phyloP scores from a whole-genome alignment of 2,888 invertebrate genomes.

The Bellardia pandia region DNA sequence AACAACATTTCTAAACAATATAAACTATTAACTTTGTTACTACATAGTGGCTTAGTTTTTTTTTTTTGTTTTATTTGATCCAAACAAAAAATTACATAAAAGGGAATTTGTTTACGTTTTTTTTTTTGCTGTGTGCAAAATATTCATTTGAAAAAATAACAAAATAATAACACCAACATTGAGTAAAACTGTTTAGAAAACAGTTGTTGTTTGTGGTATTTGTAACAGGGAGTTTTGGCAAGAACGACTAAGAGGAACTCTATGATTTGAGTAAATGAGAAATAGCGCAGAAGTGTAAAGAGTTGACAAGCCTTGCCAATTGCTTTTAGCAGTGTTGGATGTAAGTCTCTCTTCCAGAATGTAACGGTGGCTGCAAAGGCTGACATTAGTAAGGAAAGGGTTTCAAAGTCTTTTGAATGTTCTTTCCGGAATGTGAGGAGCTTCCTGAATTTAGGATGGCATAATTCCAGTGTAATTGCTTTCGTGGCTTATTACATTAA shows the following conservation, averaged over 20 bases:
- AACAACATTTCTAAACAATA: slow-evolving; percentile 24
- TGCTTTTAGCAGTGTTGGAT: too few species aligned
- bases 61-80: background rate
- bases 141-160: slow-evolving; percentile 46
- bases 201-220: background rate
- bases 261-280: too few species aligned
- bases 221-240: background rate
- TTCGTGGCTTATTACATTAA: too few species aligned
- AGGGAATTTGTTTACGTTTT: slow-evolving; percentile 9
- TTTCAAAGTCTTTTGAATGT: too few species aligned
- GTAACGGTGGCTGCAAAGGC: too few species aligned
- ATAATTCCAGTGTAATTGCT: too few species aligned
- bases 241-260: background rate
- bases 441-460: too few species aligned
- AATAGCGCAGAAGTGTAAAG: too few species aligned
- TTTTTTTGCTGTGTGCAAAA: background rate
- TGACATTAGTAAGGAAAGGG: too few species aligned
- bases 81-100: background rate
- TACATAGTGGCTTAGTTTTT: slow-evolving; percentile 21
- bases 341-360: too few species aligned
- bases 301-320: too few species aligned
- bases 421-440: too few species aligned
- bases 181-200: background rate
- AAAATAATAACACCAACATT: slow-evolving; percentile 35
- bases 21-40: slow-evolving; percentile 55